These are phyloP conservation scores for Cyanistes caeruleus DNA, from an alignment of 2,113 vertebrate genomes.

Conservation along the genomic window DNA sequence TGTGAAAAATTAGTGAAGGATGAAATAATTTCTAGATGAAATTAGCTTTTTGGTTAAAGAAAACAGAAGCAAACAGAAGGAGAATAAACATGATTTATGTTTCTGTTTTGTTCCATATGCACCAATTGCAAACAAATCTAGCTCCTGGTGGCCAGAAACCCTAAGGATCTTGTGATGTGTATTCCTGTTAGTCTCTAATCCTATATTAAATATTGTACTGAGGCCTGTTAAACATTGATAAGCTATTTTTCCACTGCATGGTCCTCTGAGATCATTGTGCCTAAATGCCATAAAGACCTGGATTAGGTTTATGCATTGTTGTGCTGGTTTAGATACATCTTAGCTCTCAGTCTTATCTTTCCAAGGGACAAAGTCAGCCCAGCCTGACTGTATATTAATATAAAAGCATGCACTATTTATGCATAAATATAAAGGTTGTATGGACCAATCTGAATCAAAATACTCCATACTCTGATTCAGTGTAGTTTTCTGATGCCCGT, in stretches of 20 bases:
- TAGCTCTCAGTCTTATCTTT: constrained; percentile 13
- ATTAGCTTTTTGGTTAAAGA: neutral
- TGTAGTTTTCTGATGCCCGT: neutral
- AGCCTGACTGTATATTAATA: constrained; percentile 60
- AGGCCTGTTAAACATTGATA: constrained; percentile 78
- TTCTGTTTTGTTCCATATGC: neutral
- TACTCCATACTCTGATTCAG: too few relatives aligned
- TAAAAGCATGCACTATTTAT: too few relatives aligned
- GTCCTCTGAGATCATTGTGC: constrained; percentile 57
- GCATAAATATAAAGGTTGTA: too few relatives aligned
- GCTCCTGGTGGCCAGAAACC: constrained; percentile 58
- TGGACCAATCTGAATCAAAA: too few relatives aligned
- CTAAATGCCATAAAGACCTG: constrained; percentile 66
- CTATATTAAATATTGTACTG: constrained; percentile 73
- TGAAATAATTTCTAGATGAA: neutral
- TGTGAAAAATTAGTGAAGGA: neutral
- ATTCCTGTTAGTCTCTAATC: constrained; percentile 72
- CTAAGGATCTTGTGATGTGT: constrained; percentile 46
- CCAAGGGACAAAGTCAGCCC: constrained; percentile 48
- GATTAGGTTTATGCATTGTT: constrained; percentile 68
- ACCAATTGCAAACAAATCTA: constrained; percentile 44
- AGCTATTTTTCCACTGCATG: constrained; percentile 53
- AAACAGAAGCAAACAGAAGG: neutral
- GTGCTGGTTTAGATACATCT: constrained; percentile 58
- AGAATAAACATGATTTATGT: neutral